Conservation (phyloP, 1,140 invertebrate genomes). For the Tenebrio molitor region DNA sequence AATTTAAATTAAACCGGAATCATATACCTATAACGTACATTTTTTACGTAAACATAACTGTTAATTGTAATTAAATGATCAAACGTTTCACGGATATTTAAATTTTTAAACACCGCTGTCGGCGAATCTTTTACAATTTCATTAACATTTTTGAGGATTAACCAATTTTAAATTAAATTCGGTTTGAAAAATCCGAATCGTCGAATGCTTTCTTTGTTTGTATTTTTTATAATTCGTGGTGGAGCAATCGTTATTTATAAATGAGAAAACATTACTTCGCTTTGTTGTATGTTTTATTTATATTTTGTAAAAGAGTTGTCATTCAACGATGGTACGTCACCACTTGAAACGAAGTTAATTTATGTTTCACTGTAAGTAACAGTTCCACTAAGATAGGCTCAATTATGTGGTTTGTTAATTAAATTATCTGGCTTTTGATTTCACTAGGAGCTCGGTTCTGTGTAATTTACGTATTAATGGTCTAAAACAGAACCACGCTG, state of each 20-base stretch:
- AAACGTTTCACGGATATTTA: not conserved
- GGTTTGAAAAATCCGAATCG: not conserved
- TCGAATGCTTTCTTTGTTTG: too few relatives aligned
- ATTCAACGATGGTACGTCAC: not conserved
- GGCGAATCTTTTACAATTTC: not conserved
- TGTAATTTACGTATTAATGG: not conserved
- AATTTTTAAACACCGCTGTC: not conserved
- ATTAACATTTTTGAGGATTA: not conserved
- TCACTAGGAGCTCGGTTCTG: not conserved
- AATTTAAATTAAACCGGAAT: too few relatives aligned
- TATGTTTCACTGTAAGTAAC: not conserved
- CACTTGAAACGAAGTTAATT: slow-evolving; percentile 8
- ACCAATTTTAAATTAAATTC: not conserved
- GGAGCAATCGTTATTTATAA: too few relatives aligned
- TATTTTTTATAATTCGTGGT: too few relatives aligned
- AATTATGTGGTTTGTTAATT: not conserved
- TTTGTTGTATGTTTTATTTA: not conserved
- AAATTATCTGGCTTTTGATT: not conserved
- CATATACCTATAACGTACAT: not conserved
- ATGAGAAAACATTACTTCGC: not conserved
- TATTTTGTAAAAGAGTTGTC: not conserved
- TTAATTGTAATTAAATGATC: not conserved
- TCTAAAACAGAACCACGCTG: too few relatives aligned
- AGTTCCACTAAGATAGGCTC: slow-evolving; percentile 1
- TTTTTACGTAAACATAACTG: not conserved